phyloP scores from a whole-genome alignment of 2,113 vertebrate genomes.

The Myrmecobius fasciatus region DNA sequence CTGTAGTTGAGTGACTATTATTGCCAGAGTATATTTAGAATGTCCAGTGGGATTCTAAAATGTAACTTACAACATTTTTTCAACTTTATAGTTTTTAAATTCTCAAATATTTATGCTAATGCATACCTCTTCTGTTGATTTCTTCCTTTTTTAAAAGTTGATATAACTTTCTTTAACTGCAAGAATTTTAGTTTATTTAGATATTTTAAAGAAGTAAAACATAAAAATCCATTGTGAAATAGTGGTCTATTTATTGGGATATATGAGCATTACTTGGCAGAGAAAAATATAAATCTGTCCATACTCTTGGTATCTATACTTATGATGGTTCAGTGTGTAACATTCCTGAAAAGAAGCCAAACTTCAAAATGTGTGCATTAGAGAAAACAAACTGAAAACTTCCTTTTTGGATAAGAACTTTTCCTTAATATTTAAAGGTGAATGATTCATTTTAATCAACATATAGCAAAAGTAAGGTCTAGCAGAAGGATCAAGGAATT shows the following conservation, averaged over 20 bases:
- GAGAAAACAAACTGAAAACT: not conserved
- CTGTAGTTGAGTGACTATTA: not conserved
- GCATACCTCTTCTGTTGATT: slow-evolving; percentile 17
- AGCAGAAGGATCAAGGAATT: not conserved
- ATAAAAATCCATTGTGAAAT: slow-evolving; percentile 14
- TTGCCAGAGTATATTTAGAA: not conserved
- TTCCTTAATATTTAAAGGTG: not conserved
- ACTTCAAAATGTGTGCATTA: not conserved
- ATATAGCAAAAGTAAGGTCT: not conserved
- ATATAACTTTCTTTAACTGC: slow-evolving; percentile 27
- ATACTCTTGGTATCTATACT: not conserved
- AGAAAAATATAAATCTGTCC: slow-evolving; percentile 29
- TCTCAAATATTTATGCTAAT: not conserved
- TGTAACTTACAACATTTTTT: not conserved
- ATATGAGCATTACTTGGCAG: not conserved
- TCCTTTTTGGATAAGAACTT: not conserved
- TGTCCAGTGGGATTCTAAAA: not conserved
- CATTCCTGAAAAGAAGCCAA: slow-evolving; percentile 15
- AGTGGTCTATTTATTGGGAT: slow-evolving; percentile 27
- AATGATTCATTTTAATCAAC: not conserved
- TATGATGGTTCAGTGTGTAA: not conserved
- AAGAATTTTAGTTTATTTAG: slow-evolving; percentile 44
- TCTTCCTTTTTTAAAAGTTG: slow-evolving; percentile 33
- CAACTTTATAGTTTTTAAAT: slow-evolving; percentile 15
- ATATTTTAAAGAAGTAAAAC: slow-evolving; percentile 18